Evolutionary conservation across 1,140 invertebrate species (phyloP), one percentile per base, ranked within the genome.

Genomic region (Agraylea sexmaculata): DNA sequence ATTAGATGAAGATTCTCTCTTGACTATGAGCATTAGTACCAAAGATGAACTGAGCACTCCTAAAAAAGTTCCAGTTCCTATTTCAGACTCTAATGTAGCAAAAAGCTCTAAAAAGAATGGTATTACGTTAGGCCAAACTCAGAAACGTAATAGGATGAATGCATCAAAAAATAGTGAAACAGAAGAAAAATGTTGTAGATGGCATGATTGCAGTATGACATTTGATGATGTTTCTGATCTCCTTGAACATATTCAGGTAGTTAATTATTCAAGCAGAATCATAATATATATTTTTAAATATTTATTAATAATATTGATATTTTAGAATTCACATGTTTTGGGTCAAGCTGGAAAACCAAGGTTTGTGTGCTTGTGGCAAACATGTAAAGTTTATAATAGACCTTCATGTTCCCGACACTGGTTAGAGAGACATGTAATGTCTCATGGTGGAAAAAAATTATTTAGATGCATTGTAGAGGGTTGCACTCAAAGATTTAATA

Each of bases 401-500:
- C 79, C 79, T 12, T 94, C 90, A 0, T 90, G 85, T 59, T 94
- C 89, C 7, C 71, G 84, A 32, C 77, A 84, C 27, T 97, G 91
- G 91, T 65, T 97, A 23, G 88, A 95, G 55, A 69, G 90, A 23
- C 92, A 96, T 66, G 84, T 94, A 17, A 64, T 93, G 20, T 82
- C 78, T 1, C 90, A 94, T 59, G 87, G 87, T 42, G 90, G 90
- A 19, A 91, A 86, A 56, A 94, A 94, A 59, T 89, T 89, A 17
- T 94, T 90, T 66, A 79, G 87, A 51, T 97, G 92, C 64, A 94
- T 95, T 56, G 85, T 97, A 46, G 87, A 90, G 49, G 80, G 84
- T 37, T 97, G 92, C 62, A 86, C 85, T 25, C 74, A 83, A 53
- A 74, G 88, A 53, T 96, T 96, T 59, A 84, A 83, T 51, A 86